Evolutionary conservation across 53 echinoderm and acorn worm genomes (phyloP), one percentile per base, ranked within the genome.

Genomic region (Mesocentrotus franciscanus): DNA sequence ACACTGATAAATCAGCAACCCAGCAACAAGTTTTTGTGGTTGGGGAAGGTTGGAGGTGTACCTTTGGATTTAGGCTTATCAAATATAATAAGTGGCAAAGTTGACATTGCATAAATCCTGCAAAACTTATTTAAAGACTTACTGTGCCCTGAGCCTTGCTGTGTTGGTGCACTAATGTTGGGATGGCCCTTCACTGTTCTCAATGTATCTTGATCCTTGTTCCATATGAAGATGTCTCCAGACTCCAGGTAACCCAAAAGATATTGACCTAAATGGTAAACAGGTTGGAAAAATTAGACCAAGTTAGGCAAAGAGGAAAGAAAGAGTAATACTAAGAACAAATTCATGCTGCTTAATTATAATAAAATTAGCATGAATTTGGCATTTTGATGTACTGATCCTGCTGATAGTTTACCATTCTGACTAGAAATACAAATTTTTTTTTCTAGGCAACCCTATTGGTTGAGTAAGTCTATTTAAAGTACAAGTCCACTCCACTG

Each of bases 181-280:
- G 96, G 49, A 96, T 96, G 70, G 12, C 97, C 96, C 26, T 91
- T 95, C 0, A 98, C 72, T 8, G 96, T 98, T 87, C 92, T 96
- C 61, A 97, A 71, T 9, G 90, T 59, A 79, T 98, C 99, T 39
- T 89, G 96, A 90, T 97, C 96, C 70, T 96, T 97, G 75, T 96
- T 95, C 97, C 97, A 98, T 7, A 98, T 71, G 68, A 97, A 95
- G 62, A 98, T 83, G 79, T 95, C 96, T 22, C 99, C 99, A 78
- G 96, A 95, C 66, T 97, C 95, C 34, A 97, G 96, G 22, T 97
- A 97, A 16, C 97, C 97, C 12, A 97, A 96, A 35, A 98, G 68
- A 85, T 94, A 96, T 30, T 95, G 92, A 56, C 99, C 99, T 98
- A 89, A 49, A 35, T 79, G 7, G 1, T 36, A 56, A 10, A 20